A percentile compares a stretch with the other conserved stretches of the same genome.
Conservation (phyloP, 2,113 vertebrate species). For the Fulmarus glacialis region DNA sequence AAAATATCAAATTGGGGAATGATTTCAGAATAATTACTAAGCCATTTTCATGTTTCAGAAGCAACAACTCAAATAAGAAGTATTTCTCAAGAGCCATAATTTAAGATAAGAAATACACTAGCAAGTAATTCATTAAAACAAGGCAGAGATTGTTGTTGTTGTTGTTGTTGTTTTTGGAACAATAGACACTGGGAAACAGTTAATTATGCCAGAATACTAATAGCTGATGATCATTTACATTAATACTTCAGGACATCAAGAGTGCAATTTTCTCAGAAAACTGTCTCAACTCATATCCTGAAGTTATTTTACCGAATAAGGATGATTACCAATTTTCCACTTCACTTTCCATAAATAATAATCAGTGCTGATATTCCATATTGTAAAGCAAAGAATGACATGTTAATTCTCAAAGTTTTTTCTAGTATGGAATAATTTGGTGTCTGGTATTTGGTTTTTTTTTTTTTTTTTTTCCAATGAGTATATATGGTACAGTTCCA, state of each 20-base stretch:
- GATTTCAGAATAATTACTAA: neutral
- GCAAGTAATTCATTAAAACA: neutral
- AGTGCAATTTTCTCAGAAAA: neutral
- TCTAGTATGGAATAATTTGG: neutral
- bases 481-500: neutral
- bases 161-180: neutral
- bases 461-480: accelerated
- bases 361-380: neutral
- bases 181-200: neutral
- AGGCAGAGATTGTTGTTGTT: neutral
- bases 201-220: neutral
- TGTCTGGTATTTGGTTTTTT: neutral
- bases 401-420: neutral
- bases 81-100: neutral
- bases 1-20: neutral
- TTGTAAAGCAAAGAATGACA: neutral
- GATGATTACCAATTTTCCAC: neutral
- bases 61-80: neutral
- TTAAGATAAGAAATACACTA: neutral
- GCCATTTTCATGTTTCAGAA: neutral
- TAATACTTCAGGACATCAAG: neutral
- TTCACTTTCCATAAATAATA: neutral
- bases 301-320: neutral
- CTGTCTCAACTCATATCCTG: neutral
- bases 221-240: neutral